Percentiles rank a stretch among this genome's conserved stretches.
Conservation (phyloP, 2,113 vertebrate species). For the Vicugna pacos region DNA sequence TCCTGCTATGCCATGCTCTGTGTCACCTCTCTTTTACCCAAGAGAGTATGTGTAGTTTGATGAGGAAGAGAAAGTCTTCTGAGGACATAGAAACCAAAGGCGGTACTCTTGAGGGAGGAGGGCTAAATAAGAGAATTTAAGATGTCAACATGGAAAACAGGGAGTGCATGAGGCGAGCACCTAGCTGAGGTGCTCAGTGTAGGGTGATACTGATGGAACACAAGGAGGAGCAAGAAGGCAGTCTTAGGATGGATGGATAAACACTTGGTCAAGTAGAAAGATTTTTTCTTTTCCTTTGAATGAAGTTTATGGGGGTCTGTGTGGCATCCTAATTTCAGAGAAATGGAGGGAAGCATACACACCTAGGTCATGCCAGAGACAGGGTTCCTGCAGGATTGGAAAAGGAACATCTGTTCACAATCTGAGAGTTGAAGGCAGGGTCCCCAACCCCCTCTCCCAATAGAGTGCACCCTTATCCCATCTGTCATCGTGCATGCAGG, state of each 20-base stretch:
- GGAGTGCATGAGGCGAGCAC: not conserved
- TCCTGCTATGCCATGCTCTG: not conserved
- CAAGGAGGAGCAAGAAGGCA: not conserved
- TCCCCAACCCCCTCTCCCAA: not conserved
- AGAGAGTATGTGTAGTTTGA: not conserved
- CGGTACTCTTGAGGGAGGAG: not conserved
- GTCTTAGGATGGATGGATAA: not conserved
- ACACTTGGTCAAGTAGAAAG: not conserved
- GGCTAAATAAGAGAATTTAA: not conserved
- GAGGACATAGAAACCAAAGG: not conserved
- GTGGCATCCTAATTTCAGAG: not conserved
- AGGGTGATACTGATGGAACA: not conserved
- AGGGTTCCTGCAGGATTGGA: not conserved
- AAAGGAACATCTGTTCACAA: not conserved
- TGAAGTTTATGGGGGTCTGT: not conserved
- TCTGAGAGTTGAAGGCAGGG: not conserved
- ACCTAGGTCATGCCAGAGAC: not conserved
- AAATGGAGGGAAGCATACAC: not conserved
- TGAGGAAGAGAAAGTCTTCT: not conserved
- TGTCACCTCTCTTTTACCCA: not conserved
- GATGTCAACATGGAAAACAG: not conserved
- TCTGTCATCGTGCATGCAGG: not conserved
- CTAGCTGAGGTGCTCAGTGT: not conserved
- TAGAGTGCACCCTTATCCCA: not conserved
- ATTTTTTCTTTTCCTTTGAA: not conserved